Conservation (phyloP, 1,140 invertebrate genomes). For the Muscidifurax raptorellus region DNA sequence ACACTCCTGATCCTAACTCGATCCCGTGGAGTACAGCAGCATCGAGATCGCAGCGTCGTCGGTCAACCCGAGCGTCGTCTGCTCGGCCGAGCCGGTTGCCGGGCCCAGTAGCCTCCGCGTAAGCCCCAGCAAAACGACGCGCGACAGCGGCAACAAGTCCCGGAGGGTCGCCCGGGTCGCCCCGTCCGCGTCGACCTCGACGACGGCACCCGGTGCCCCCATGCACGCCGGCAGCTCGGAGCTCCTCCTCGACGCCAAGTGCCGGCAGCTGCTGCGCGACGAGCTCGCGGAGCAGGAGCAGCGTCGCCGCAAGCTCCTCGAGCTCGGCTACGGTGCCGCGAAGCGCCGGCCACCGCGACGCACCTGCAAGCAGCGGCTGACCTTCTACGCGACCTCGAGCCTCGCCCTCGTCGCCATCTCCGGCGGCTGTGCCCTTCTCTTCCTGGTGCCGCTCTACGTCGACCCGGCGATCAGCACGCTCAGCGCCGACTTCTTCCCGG, state of each 20-base stretch:
- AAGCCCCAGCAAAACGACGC: not conserved
- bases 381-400: slow-evolving; percentile 87
- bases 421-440: slow-evolving; percentile 87
- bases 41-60: slow-evolving; percentile 15
- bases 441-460: slow-evolving; percentile 92
- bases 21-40: slow-evolving; percentile 17
- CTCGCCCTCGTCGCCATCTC: slow-evolving; percentile 86
- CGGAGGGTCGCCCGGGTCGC: slow-evolving; percentile 15
- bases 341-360: slow-evolving; percentile 74
- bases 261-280: slow-evolving; percentile 40
- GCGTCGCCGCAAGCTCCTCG: slow-evolving; percentile 82
- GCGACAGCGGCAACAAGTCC: not conserved
- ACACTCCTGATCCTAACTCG: slow-evolving; percentile 50
- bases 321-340: slow-evolving; percentile 79
- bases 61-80: not conserved
- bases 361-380: slow-evolving; percentile 84
- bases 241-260: slow-evolving; percentile 40
- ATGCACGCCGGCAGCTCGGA: slow-evolving; percentile 47
- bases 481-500: slow-evolving; percentile 87
- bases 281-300: slow-evolving; percentile 80
- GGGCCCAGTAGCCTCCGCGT: not conserved
- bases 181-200: slow-evolving; percentile 12
- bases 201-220: slow-evolving; percentile 13
- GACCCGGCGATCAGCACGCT: slow-evolving; percentile 92
- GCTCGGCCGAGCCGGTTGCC: not conserved